Conservation (phyloP, 2,797 vertebrate genomes). For the Lithobates sylvaticus region DNA sequence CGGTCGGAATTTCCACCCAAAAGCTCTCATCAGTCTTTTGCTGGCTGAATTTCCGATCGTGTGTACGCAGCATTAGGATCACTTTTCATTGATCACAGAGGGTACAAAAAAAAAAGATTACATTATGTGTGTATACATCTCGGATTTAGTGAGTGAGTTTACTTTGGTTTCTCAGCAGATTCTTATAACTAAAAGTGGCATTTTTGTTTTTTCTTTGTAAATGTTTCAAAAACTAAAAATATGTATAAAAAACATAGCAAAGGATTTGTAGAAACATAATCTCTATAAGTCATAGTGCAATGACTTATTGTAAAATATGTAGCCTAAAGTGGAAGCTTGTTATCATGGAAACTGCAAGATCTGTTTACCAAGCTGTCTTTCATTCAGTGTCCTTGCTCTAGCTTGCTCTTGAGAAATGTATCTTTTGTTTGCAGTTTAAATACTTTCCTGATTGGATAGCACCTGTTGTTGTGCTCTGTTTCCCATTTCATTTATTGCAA, state of each 20-base stretch:
- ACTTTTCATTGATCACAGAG: too few species aligned
- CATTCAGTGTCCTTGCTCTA: conserved; percentile 45
- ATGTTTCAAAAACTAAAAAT: neutral
- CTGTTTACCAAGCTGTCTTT: conserved; percentile 55
- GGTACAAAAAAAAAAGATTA: too few species aligned
- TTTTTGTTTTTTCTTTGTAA: neutral
- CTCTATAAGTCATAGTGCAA: conserved; percentile 43
- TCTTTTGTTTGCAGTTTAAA: conserved; percentile 57
- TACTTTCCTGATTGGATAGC: conserved; percentile 45
- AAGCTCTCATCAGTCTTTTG: too few species aligned
- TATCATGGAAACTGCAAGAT: conserved; percentile 61
- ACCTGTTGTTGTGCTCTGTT: conserved; percentile 40
- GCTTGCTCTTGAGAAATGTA: conserved; percentile 45
- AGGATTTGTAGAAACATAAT: conserved; percentile 2
- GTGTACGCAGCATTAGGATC: too few species aligned
- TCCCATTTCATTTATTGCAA: conserved; percentile 17
- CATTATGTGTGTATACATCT: too few species aligned
- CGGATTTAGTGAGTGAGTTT: too few species aligned
- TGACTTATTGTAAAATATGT: conserved; percentile 45
- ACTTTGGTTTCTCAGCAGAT: neutral
- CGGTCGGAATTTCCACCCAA: too few species aligned
- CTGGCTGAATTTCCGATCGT: too few species aligned
- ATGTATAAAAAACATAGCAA: conserved; percentile 14
- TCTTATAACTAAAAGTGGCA: too few species aligned
- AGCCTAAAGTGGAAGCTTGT: conserved; percentile 51